These are phyloP conservation scores for Eumeta japonica DNA, from an alignment of 1,140 invertebrate genomes.

Conservation along the genomic window DNA sequence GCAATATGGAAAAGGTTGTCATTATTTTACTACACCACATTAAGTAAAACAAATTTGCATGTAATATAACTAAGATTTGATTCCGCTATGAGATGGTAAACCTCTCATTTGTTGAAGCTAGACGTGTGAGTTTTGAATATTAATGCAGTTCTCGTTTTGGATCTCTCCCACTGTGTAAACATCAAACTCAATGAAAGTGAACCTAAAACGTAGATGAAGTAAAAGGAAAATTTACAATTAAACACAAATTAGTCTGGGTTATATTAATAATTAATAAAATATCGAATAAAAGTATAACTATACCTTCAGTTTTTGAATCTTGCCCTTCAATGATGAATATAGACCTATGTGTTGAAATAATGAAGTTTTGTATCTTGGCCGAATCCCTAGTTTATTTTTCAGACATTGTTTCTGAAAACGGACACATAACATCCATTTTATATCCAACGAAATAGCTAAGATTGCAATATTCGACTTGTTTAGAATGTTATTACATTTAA, in stretches of 20 bases:
- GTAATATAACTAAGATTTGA: no score
- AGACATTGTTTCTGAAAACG: constrained; percentile 83
- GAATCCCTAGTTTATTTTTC: constrained; percentile 74
- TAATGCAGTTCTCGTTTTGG: not conserved
- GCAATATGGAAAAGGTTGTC: no score
- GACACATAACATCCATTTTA: not conserved
- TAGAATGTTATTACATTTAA: no score
- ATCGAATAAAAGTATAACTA: constrained; percentile 8
- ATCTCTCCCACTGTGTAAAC: not conserved
- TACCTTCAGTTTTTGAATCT: constrained; percentile 95
- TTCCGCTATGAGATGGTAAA: no score
- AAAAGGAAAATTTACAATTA: no score
- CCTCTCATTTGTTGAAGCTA: no score
- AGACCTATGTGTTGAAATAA: constrained; percentile 96
- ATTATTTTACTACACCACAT: no score
- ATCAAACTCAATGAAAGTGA: no score
- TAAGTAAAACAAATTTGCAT: no score
- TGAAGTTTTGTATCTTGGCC: constrained; percentile 88
- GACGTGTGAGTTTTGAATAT: not conserved
- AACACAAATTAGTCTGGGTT: constrained; percentile 1
- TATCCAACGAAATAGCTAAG: not conserved
- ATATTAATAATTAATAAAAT: not conserved
- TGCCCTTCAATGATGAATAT: constrained; percentile 93
- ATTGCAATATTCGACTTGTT: no score
- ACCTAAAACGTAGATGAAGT: no score